A percentile compares a stretch with the other conserved stretches of the same genome.
Evolutionary conservation across 2,797 vertebrate genomes (phyloP).

Genomic region (Rhynchotus rufescens): DNA sequence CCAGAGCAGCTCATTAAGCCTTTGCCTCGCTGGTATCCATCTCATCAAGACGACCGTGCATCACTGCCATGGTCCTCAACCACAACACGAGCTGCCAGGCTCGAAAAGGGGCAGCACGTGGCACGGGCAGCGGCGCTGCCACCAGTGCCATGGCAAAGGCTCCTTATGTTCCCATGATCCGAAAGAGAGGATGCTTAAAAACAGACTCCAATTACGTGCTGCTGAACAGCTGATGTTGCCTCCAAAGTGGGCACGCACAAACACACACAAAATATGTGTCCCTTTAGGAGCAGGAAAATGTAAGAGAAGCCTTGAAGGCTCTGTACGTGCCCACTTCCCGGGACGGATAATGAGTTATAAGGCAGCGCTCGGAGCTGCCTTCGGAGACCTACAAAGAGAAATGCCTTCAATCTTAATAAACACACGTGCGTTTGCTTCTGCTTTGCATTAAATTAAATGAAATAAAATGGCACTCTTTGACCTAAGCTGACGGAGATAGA

Average conservation of each 20-base stretch:
- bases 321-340: not conserved
- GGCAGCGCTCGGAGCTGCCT: not conserved
- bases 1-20: slow-evolving; percentile 61
- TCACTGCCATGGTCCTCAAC: slow-evolving; percentile 21
- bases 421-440: not conserved
- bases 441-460: not conserved
- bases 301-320: not conserved
- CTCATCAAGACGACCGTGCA: slow-evolving; percentile 31
- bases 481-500: not conserved
- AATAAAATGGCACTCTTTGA: not conserved
- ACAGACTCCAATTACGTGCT: not conserved
- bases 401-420: not conserved
- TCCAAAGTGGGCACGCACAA: not conserved
- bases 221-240: not conserved
- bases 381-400: not conserved
- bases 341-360: not conserved
- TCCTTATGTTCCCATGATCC: not conserved
- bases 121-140: not conserved
- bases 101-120: not conserved
- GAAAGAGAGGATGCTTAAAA: not conserved
- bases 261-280: not conserved
- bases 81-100: not conserved
- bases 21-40: slow-evolving; percentile 39
- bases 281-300: not conserved
- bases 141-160: not conserved